These are phyloP conservation scores for pig (Sus scrofa) DNA, from an alignment of 2,113 vertebrate species.

Conservation along the genomic window T2T-Sscrofa CM000814.6:43872001-43872500, in stretches of 20 bases:
- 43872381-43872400: neutral
- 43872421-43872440: too few relatives aligned
- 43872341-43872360: neutral
- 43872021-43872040: neutral
- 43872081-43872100: neutral
- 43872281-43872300: neutral
- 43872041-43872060: neutral
- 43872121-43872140: neutral
- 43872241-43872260: neutral
- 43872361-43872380: neutral
- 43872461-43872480: too few relatives aligned
- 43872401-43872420: too few relatives aligned
- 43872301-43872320: neutral
- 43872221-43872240: neutral
- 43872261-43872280: neutral
- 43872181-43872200: neutral
- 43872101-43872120: neutral
- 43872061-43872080: neutral
- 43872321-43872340: accelerated
- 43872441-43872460: too few relatives aligned
- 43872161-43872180: neutral
- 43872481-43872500: too few relatives aligned
- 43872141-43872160: neutral
- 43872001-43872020: neutral
- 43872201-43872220: neutral